These are phyloP conservation scores for Sebastes kiyomatsui DNA, from an alignment of 2,797 vertebrate genomes.

Conservation along the genomic window DNA sequence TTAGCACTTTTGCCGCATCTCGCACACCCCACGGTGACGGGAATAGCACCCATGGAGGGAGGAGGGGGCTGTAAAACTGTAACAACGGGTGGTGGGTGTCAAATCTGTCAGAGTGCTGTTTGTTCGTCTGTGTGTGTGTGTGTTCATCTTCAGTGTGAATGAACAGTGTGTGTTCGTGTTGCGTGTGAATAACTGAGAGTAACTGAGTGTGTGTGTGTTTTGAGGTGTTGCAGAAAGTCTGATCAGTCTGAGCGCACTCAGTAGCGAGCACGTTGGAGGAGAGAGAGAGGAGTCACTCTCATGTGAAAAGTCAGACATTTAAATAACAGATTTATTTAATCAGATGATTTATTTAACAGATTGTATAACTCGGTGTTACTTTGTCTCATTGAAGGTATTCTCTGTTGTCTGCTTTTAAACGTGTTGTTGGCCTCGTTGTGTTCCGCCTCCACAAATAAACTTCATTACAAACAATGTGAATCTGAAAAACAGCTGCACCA, in stretches of 20 bases:
- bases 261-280: background rate
- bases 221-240: slow-evolving; percentile 25
- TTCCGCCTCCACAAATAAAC: background rate
- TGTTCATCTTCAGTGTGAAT: background rate
- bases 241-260: slow-evolving; percentile 22
- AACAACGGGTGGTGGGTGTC: slow-evolving; percentile 63
- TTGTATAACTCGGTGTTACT: background rate
- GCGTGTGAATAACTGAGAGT: slow-evolving; percentile 48
- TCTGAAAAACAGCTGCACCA: background rate
- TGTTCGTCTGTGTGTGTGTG: slow-evolving; percentile 18
- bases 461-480: background rate
- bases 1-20: slow-evolving; percentile 58
- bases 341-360: slow-evolving; percentile 12
- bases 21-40: slow-evolving; percentile 58
- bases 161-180: background rate
- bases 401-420: background rate
- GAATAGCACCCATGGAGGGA: slow-evolving; percentile 57
- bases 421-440: background rate
- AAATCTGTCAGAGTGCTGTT: slow-evolving; percentile 56
- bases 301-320: slow-evolving; percentile 21
- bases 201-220: background rate
- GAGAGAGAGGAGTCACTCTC: slow-evolving; percentile 6
- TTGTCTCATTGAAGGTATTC: background rate
- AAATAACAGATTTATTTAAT: background rate
- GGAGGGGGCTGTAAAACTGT: slow-evolving; percentile 49